Evolutionary conservation across 2,113 vertebrate species (phyloP), one percentile per base, ranked within the genome.

Genomic region (Micronycteris hirsuta): DNA sequence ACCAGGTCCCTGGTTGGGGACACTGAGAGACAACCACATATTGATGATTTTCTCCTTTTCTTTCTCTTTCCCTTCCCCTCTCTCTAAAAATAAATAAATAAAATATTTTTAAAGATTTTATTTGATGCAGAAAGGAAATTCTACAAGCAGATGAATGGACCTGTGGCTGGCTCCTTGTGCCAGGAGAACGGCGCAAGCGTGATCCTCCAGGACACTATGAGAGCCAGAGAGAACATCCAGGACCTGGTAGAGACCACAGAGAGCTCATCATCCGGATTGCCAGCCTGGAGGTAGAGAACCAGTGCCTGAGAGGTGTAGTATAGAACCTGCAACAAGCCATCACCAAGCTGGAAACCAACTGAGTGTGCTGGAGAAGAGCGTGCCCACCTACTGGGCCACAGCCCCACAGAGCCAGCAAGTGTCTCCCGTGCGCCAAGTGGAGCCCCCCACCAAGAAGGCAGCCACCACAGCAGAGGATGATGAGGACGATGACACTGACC

Each of bases 231-330:
- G 33, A n/a, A 68, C 65, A 36, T 36, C 33, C 65, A 68, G 65
- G 97, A 11, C 98, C 97, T 24, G 94, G 97, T 0, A 98, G 98
- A 70, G 99, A 99, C 95, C 99, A 99, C 67, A 97, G 96, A 6
- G 99, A 99, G 86, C 98, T 99, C 52, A 49, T 99, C 2, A 84
- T 98, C 47, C 98, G 99, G 36, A 98, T 99, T 45, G 99, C 99
- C 96, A 98, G 97, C 92, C 98, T 99, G 97, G 99, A 99, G 94
- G 97, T 98, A 88, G 99, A 99, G 97, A 99, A 99, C 97, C 99
- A 99, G 92, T 98, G 96, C 86, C 98, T 99, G 88, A 98, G 98
- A 92, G 99, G 98, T 94, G 99, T 99, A 93, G 99, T 99, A 80
- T 98, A 98, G 88, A 98, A 99, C 52, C 98, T 99, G 93, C 99